Evolutionary conservation across 2,113 vertebrate species (phyloP), one percentile per base, ranked within the genome.

Genomic region (Ailurus styani): DNA sequence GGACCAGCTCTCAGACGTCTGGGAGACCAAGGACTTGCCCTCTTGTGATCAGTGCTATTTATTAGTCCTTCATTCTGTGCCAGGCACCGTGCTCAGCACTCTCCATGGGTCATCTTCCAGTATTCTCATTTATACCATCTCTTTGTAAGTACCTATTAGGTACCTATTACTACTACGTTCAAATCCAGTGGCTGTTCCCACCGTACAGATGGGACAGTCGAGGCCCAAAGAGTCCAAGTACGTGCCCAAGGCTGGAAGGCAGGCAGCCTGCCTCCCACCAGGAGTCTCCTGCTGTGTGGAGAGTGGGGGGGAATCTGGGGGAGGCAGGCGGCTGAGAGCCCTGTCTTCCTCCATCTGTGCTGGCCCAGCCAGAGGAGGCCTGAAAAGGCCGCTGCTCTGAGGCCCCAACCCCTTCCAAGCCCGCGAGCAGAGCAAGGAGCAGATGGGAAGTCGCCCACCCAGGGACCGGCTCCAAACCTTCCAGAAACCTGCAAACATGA

Each of bases 401-500:
- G 68, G 62, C 86, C 81, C 42, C 87, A 25, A 14, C 60, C 57
- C 45, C 47, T 93, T 81, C 87, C 40, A 23, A 83, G 96, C 92
- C 7, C 0, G 29, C 0, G 2, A 7, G 31, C 52, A 55, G 94
- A 90, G 96, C 92, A 70, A 91, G 94, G 87, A 92, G 96, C 82
- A 54, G 85, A 92, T 52, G 81, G 96, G 95, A 96, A 98, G 96
- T 87, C 40, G 95, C 92, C 97, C 93, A 97, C 95, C 97, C 37
- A 77, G 34, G 73, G 79, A 91, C 96, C 45, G 23, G 82, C 54
- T 98, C 97, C 95, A 97, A 98, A 97, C 98, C 96, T 98, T 98
- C 93, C 73, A 97, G 97, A 98, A 94, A 97, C 97, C 95, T 95
- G 96, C 98, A 98, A 98, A 98, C 95, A 98, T 98, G 98, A 98